Percentiles rank a stretch among this genome's conserved stretches.
These are phyloP conservation scores for Pseudococcus viburni DNA, from an alignment of 2,888 invertebrate species.

Conservation along the genomic window DNA sequence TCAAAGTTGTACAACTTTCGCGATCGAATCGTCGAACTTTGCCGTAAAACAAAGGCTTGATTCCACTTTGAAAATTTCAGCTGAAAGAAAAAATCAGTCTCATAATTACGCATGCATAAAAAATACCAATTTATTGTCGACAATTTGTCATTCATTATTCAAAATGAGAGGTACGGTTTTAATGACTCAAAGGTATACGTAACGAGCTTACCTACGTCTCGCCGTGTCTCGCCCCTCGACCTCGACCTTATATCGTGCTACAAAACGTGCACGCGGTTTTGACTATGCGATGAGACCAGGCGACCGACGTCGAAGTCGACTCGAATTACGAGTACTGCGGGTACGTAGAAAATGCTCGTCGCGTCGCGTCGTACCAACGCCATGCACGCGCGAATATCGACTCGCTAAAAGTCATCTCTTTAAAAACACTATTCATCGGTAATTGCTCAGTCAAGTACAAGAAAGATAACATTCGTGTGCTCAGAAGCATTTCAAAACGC, in stretches of 20 bases:
- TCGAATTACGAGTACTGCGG: neutral
- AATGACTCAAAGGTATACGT: slow-evolving; percentile 1
- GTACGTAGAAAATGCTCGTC: neutral
- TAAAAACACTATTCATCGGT: slow-evolving; percentile 20
- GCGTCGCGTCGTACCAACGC: neutral
- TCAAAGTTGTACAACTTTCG: too few relatives aligned
- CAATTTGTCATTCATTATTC: slow-evolving; percentile 5
- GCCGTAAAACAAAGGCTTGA: too few relatives aligned
- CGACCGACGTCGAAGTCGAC: neutral
- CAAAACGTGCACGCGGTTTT: neutral
- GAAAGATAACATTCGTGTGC: slow-evolving; percentile 40
- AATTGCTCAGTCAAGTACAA: slow-evolving; percentile 43
- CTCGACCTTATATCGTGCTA: neutral
- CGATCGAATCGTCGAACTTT: too few relatives aligned
- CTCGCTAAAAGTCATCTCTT: slow-evolving; percentile 24
- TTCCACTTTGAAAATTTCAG: too few relatives aligned
- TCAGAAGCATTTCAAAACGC: neutral
- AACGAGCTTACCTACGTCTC: too few relatives aligned
- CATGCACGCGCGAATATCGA: slow-evolving; percentile 15
- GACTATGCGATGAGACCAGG: neutral
- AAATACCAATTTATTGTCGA: neutral
- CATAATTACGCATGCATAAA: too few relatives aligned
- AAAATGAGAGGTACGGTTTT: neutral
- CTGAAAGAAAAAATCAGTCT: too few relatives aligned
- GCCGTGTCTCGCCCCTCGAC: too few relatives aligned